phyloP scores from a whole-genome alignment of 1,140 invertebrate species.

The Conus ventricosus region DNA sequence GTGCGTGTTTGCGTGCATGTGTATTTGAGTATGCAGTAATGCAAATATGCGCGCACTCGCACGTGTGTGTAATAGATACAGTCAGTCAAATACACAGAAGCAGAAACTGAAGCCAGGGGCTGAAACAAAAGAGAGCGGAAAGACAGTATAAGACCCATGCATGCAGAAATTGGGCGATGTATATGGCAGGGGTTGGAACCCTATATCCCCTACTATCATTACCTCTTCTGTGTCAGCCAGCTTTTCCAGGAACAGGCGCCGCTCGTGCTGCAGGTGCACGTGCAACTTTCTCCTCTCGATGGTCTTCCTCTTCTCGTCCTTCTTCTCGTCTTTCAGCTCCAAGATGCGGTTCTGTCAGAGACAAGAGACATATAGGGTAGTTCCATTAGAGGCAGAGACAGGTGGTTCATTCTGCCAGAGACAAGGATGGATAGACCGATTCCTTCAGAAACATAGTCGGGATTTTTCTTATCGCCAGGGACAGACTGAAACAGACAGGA shows the following conservation, averaged over 20 bases:
- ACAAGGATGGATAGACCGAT: too few species aligned
- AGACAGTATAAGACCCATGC: too few species aligned
- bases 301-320: neutral
- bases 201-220: neutral
- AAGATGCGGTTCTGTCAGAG: conserved; percentile 10
- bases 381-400: too few species aligned
- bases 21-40: neutral
- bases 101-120: neutral
- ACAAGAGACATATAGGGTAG: too few species aligned
- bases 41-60: neutral
- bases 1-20: neutral
- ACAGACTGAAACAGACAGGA: too few species aligned
- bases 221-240: conserved; percentile 13
- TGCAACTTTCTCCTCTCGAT: neutral
- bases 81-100: too few species aligned
- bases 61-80: neutral
- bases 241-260: neutral
- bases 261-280: conserved; percentile 18
- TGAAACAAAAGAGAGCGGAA: neutral
- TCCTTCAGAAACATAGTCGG: too few species aligned
- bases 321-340: conserved; percentile 34
- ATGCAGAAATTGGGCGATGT: too few species aligned
- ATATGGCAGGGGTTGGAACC: too few species aligned
- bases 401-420: too few species aligned
- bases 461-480: too few species aligned